Conservation (phyloP, 2,113 vertebrate genomes). For the Picathartes gymnocephalus region DNA sequence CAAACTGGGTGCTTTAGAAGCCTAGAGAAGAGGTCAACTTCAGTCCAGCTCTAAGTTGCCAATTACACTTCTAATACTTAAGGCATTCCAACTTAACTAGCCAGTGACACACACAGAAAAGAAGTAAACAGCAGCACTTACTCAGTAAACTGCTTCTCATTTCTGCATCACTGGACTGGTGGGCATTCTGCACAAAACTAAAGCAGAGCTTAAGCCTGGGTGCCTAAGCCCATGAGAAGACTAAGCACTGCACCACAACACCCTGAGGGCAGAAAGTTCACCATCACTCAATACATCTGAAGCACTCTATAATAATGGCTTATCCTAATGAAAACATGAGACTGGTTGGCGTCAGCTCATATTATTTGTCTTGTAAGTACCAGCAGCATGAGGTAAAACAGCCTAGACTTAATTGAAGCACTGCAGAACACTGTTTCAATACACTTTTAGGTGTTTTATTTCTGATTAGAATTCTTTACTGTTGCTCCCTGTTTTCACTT, state of each 20-base stretch:
- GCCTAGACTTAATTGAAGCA: background rate
- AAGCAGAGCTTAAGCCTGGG: background rate
- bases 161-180: background rate
- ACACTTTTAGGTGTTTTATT: constrained; percentile 28
- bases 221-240: background rate
- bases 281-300: background rate
- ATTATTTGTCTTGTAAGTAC: constrained; percentile 28
- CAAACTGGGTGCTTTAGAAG: background rate
- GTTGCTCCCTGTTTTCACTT: constrained; percentile 17
- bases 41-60: background rate
- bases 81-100: background rate
- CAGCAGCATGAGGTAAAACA: constrained; percentile 10
- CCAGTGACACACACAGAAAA: background rate
- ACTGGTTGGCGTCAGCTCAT: background rate
- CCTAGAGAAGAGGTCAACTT: background rate
- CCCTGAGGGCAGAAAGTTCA: background rate
- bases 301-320: background rate
- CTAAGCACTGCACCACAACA: background rate
- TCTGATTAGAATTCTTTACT: constrained; percentile 38
- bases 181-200: background rate
- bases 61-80: background rate
- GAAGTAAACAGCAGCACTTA: background rate
- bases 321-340: constrained; percentile 21
- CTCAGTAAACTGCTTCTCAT: background rate
- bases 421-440: background rate